Evolutionary conservation across 2,113 vertebrate species (phyloP).

Genomic region (Gallinago undulata): DNA sequence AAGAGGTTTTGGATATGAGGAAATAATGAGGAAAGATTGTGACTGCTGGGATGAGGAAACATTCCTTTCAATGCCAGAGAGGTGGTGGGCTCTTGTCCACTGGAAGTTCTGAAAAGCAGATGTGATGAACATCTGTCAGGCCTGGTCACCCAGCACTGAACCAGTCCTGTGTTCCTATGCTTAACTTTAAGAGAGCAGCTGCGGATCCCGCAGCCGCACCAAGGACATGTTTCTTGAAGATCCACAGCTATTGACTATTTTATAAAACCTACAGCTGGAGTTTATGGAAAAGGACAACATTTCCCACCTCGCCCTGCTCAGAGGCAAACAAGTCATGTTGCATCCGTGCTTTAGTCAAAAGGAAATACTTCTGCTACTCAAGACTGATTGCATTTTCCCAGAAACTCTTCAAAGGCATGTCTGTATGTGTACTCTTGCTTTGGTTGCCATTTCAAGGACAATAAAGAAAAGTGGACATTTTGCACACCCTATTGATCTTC

Average conservation of each 20-base stretch:
- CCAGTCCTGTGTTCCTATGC: neutral
- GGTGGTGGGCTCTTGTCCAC: neutral
- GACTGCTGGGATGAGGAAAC: neutral
- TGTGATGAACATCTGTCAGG: neutral
- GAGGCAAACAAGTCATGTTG: neutral
- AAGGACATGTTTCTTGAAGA: neutral
- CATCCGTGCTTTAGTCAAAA: neutral
- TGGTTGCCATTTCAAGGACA: neutral
- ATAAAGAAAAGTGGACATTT: neutral
- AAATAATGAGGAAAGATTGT: neutral
- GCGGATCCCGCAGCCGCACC: neutral
- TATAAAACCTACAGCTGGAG: neutral
- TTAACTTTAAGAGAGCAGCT: neutral
- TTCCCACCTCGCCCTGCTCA: neutral
- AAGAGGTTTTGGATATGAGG: neutral
- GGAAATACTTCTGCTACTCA: neutral
- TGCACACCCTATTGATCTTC: neutral
- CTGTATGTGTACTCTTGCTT: neutral
- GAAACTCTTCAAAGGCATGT: neutral
- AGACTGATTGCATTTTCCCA: neutral
- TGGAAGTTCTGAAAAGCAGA: conserved; percentile 2
- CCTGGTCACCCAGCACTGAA: neutral
- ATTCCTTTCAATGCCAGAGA: neutral
- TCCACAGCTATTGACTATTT: neutral
- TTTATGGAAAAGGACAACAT: neutral